phyloP scores from a whole-genome alignment of 2,113 vertebrate genomes.

The Sardina pilchardus region DNA sequence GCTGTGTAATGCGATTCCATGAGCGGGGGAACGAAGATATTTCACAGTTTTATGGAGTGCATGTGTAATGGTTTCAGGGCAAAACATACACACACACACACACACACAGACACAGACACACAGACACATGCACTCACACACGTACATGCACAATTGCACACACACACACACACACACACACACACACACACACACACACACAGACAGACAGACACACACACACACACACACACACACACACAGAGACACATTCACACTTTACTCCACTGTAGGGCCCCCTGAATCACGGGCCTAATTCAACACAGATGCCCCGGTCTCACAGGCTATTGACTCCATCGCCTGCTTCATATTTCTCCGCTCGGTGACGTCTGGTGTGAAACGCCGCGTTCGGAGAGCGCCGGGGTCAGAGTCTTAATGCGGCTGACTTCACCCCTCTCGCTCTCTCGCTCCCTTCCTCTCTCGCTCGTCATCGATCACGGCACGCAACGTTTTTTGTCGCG shows the following conservation, averaged over 20 bases:
- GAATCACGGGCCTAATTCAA: constrained; percentile 15
- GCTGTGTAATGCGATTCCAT: not conserved
- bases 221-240: not conserved
- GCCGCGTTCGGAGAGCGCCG: not conserved
- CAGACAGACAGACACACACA: not conserved
- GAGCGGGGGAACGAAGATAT: not conserved
- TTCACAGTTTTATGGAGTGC: not conserved
- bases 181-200: not conserved
- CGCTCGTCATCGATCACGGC: constrained; percentile 32
- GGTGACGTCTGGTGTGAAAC: constrained; percentile 13
- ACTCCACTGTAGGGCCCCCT: not conserved
- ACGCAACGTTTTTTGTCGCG: too few relatives aligned
- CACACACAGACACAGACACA: not conserved
- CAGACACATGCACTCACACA: not conserved
- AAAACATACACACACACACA: not conserved
- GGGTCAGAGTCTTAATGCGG: constrained; percentile 21
- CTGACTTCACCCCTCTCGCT: constrained; percentile 47
- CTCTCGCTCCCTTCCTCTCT: constrained; percentile 50
- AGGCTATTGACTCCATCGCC: not conserved
- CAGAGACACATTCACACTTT: not conserved
- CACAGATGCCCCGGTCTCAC: constrained; percentile 2
- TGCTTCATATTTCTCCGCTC: not conserved
- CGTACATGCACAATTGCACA: not conserved
- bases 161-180: not conserved
- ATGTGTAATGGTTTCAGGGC: constrained; percentile 16